Conservation (phyloP, 2,113 vertebrate species). For the Mesitornis unicolor region DNA sequence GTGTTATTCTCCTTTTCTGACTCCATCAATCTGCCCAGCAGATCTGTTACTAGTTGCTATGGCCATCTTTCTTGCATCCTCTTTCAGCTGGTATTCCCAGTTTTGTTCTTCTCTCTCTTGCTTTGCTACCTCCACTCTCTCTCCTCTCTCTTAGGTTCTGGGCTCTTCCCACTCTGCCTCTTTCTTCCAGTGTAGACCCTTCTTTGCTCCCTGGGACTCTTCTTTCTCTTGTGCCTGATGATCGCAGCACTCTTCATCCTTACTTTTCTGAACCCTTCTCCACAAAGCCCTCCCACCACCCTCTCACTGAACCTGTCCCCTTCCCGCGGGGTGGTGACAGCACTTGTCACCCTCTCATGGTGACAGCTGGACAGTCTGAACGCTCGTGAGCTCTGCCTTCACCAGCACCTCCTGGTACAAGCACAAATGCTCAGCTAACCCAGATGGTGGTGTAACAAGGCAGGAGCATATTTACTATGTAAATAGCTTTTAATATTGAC, state of each 20-base stretch:
- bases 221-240: rapidly evolving
- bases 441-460: constrained; percentile 15
- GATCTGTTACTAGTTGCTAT: neutral
- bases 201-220: neutral
- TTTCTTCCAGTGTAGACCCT: neutral
- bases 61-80: neutral
- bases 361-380: neutral
- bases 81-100: neutral
- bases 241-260: neutral
- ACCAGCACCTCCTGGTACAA: neutral
- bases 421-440: neutral
- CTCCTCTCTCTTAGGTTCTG: neutral
- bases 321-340: rapidly evolving
- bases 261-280: neutral
- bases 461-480: constrained; percentile 36
- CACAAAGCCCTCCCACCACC: neutral
- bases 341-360: neutral
- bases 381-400: neutral
- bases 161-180: neutral
- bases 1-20: neutral
- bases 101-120: neutral
- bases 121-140: neutral
- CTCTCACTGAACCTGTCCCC: neutral
- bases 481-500: constrained; percentile 66
- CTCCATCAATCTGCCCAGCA: neutral